These are phyloP conservation scores for Zaprionus taronus DNA, from an alignment of 1,140 invertebrate genomes.

Conservation along the genomic window DNA sequence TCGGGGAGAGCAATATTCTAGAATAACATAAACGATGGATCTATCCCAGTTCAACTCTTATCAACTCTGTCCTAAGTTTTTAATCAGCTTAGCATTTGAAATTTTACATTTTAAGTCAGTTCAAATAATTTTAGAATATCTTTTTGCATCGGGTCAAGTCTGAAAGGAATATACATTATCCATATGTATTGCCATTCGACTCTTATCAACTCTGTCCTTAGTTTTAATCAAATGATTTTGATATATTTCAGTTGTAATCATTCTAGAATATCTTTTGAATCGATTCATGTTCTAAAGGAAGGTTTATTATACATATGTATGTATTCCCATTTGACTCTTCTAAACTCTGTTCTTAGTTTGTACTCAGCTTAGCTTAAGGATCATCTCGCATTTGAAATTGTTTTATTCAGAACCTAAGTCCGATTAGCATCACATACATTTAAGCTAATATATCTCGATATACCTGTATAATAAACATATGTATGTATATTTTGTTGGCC, in stretches of 20 bases:
- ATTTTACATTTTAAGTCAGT: too few species aligned
- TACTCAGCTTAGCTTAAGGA: not conserved
- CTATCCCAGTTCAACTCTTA: not conserved
- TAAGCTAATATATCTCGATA: not conserved
- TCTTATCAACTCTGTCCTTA: constrained; percentile 1
- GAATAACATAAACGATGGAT: not conserved
- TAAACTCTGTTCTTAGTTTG: not conserved
- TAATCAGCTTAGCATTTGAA: not conserved
- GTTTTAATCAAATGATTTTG: not conserved
- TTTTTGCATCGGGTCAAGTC: not conserved
- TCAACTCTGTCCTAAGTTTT: not conserved
- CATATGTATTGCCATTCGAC: not conserved
- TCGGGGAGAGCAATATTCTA: not conserved
- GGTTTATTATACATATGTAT: too few species aligned
- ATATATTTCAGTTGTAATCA: too few species aligned
- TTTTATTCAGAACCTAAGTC: too few species aligned
- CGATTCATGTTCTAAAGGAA: not conserved
- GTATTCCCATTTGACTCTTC: not conserved
- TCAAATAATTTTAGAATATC: not conserved
- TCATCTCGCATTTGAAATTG: not conserved
- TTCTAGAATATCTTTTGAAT: not conserved
- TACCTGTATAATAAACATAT: not conserved
- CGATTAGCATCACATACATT: too few species aligned
- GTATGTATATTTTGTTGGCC: not conserved
- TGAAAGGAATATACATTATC: too few species aligned